Evolutionary conservation across 92 coral and sea anemone genomes (phyloP), one percentile per base, ranked within the genome.

Genomic region (Diadumene lineata): DNA sequence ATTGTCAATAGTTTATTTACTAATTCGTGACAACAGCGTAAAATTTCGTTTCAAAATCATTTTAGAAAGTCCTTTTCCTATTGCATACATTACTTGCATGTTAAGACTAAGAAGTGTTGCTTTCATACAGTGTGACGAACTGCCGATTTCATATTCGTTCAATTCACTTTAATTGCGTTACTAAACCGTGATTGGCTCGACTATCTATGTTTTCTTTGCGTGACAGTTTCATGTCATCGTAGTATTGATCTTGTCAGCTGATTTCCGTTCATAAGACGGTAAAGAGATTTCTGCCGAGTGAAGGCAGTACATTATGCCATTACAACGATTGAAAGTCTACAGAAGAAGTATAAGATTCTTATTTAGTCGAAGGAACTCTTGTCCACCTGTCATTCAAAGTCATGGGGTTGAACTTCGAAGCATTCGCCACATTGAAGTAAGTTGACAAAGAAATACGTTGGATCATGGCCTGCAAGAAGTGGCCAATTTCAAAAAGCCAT

Each of bases 341-440:
- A 63, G 81, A 34, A 56, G 82, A 44, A 78, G 82, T 38, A 33
- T 78, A 1, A 68, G 82, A 34, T n/a, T 51, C 16, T 43, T 78
- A 23, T 78, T 78, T 60, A 34, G 70, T 7, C 81, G 81, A 15
- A 56, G 61, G 1, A 50, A 65, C 32, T 33, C 65, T 0, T 58
- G 68, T 65, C 60, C 76, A 7, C 27, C 82, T 22, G 26, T 29
- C 18, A 31, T 78, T 13, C 72, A 60, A 23, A 69, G 18, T 30
- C 29, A 6, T 4, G 43, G 13, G 1, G 68, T 62, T 26, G 68
- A 56, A 22, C 51, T 68, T 15, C 69, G 76, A 13, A 27, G 75
- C 31, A 15, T 78, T 56, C 68, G 60, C 15, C 64, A 38, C 0
- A 31, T 1, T 33, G 22, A 72, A 56, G 77, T 72, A 56, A 22